Base-by-base conservation (phyloP, 2,797 vertebrate genomes). In the Nannoperca australis region DNA sequence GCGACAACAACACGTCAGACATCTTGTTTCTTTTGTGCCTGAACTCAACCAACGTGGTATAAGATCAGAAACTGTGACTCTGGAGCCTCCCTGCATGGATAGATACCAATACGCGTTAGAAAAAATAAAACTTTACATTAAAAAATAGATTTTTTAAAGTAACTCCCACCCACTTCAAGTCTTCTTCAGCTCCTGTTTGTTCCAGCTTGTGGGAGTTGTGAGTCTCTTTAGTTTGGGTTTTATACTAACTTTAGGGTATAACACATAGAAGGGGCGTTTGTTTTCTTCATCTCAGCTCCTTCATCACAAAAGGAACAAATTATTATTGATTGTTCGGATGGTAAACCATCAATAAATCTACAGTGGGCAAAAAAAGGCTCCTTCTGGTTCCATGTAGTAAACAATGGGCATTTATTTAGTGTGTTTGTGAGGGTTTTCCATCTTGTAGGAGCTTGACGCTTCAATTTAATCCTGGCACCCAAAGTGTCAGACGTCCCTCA, bases 381-480 rank as follows among this genome's bases (percentile, higher is more conserved):
- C 20, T 6, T 20, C 44, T 47, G 10, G 17, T 60, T 60, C 9
- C 15, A 20, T 5, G 30, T 27, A 4, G 24, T 32, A 20, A 20
- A 12, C 2, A 32, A 17, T 30, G 63, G 27, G n/a, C 27, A n/a
- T 51, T 60, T 11, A 4, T 22, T 40, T 49, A 38, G 56, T 49
- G 2, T 30, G 3, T 42, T 13, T 44, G 14, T 38, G 53, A 47
- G 34, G 13, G 44, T 60, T 13, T 22, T 73, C 13, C 3, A 30
- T 62, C 66, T 74, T 36, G 22, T 27, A 34, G 22, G 47, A 6
- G 30, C 49, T 24, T 27, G 20, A 0, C 3, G 3, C 40, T 72
- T 78, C 47, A 54, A 38, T 72, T 73, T 27, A 24, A 70, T 75
- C 34, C 62, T 30, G 70, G 10, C 75, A 15, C 45, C 58, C 12